Percentiles rank a stretch among this genome's conserved stretches.
Evolutionary conservation across 2,113 vertebrate genomes (phyloP).

Genomic region (Catagonus wagneri): DNA sequence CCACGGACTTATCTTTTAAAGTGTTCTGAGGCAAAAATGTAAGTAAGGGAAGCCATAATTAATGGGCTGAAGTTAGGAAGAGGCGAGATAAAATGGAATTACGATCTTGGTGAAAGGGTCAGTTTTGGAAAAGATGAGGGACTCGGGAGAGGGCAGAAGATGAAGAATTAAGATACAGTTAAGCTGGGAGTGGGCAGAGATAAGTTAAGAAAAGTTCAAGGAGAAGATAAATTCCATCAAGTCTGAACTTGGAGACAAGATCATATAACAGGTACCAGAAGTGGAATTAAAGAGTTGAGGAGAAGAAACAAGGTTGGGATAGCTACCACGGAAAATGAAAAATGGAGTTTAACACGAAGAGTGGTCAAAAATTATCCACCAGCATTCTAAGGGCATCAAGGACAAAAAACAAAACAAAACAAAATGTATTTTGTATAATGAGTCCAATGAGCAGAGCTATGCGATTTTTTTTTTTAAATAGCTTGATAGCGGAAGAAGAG

Average conservation of each 20-base stretch:
- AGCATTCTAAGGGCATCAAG: neutral
- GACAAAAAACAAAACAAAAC: neutral
- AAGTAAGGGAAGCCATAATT: neutral
- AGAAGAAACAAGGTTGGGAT: neutral
- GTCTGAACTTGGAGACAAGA: neutral
- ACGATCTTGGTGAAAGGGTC: neutral
- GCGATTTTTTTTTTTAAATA: neutral
- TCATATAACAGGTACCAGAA: neutral
- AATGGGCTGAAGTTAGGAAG: neutral
- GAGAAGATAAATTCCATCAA: neutral
- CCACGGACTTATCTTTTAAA: neutral
- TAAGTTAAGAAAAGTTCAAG: neutral
- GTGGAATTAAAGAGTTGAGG: neutral
- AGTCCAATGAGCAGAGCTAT: neutral
- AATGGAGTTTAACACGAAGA: neutral
- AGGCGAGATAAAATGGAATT: neutral
- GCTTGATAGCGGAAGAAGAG: neutral
- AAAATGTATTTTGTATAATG: neutral
- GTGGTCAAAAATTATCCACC: neutral
- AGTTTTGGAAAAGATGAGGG: neutral
- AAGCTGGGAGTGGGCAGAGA: neutral
- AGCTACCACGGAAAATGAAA: neutral
- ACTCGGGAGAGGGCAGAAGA: neutral
- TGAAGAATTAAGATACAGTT: neutral
- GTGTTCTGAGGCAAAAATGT: neutral